These are phyloP conservation scores for Rhynchopsitta pachyrhyncha DNA, from an alignment of 2,113 vertebrate species.

Conservation along the genomic window DNA sequence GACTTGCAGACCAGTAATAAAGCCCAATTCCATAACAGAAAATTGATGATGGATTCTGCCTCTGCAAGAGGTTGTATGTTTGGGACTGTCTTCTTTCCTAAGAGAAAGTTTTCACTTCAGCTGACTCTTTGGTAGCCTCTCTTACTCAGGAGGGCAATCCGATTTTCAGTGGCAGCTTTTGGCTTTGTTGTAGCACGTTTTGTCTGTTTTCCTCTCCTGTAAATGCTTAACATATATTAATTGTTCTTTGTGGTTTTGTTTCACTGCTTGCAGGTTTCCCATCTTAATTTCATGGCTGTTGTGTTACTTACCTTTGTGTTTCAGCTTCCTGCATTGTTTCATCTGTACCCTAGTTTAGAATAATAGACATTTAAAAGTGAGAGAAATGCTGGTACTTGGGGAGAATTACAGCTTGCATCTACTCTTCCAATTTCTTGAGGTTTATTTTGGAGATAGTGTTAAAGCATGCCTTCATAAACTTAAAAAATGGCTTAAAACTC, in stretches of 20 bases:
- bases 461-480: not conserved
- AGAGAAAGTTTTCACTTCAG: not conserved
- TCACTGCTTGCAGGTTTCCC: not conserved
- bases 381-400: not conserved
- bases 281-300: not conserved
- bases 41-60: not conserved
- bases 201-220: not conserved
- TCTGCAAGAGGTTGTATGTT: not conserved
- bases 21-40: not conserved
- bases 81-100: not conserved
- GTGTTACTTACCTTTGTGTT: not conserved
- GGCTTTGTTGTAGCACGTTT: not conserved
- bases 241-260: not conserved
- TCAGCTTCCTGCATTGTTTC: not conserved
- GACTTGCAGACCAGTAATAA: not conserved
- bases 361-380: not conserved
- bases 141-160: rapidly evolving
- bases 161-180: not conserved
- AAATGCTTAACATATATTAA: not conserved
- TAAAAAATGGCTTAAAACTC: not conserved
- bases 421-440: not conserved
- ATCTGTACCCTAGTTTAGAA: not conserved
- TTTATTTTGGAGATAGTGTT: not conserved
- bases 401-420: not conserved
- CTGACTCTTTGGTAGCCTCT: not conserved